phyloP scores from a whole-genome alignment of 2,888 invertebrate genomes.

The Busseola fusca region DNA sequence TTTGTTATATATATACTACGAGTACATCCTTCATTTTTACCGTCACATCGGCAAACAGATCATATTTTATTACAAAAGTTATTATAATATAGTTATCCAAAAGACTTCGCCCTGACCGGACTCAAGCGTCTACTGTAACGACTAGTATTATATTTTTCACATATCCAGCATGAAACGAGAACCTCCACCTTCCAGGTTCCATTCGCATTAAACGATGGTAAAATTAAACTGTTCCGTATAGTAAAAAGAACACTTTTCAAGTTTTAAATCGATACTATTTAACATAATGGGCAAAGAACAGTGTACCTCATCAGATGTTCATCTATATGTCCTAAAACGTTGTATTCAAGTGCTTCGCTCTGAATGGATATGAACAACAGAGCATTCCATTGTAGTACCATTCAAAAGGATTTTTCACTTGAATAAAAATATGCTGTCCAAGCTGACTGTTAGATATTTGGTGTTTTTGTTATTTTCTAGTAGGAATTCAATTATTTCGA shows the following conservation, averaged over 20 bases:
- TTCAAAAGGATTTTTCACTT: no score
- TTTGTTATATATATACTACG: no score
- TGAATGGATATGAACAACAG: conserved; percentile 4
- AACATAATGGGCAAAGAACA: conserved; percentile 1
- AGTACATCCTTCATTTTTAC: no score
- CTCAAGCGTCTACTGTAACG: neutral
- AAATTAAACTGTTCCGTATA: neutral
- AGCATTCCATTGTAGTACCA: neutral
- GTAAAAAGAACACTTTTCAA: neutral
- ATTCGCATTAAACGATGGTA: neutral
- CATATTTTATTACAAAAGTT: neutral
- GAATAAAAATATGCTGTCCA: no score
- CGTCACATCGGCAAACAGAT: no score
- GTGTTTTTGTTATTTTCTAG: neutral
- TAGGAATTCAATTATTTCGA: neutral
- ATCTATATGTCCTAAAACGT: neutral
- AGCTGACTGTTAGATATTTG: neutral
- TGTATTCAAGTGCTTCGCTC: conserved; percentile 1
- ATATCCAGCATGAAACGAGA: no score
- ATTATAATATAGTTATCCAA: no score
- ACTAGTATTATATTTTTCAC: no score
- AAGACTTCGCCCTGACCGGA: neutral
- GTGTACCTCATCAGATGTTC: no score
- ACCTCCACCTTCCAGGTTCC: neutral
- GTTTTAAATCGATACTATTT: no score